Evolutionary conservation across 2,113 vertebrate species (phyloP), one percentile per base, ranked within the genome.

Genomic region (Nicator chloris): DNA sequence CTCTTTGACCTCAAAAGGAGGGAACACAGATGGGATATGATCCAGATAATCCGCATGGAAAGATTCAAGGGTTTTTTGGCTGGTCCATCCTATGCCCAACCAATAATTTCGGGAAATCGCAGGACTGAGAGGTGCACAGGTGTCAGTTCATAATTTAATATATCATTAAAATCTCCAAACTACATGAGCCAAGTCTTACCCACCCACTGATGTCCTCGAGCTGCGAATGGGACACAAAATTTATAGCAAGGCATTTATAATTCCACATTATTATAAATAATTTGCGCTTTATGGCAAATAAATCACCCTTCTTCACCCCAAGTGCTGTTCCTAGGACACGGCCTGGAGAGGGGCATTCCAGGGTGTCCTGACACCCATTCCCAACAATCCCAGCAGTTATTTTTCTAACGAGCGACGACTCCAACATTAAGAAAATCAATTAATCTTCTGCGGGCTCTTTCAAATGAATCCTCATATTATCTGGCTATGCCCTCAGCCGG

Each of bases 381-480:
- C 81, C 79, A 56, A 9, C 82, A 37, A 89, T 13, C 44, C 85
- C 78, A 65, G 71, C 50, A 11, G 81, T 78, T 94, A 49, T 95
- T 93, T 97, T 56, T 65, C 82, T 80, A 66, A 72, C 47, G 82
- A 95, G 61, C 14, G 1, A 93, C 39, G 76, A 31, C 47, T 59
- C 76, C 30, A 3, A 28, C 18, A 15, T 70, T 40, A 72, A 69
- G n/a, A n/a, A 78, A 88, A 88, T 94, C 91, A 70, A 96, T 97
- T 92, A 10, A 76, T 86, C 87, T 75, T 68, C 86, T 0, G 4
- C 7, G 39, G 7, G 9, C 89, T 59, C 88, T 92, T 23, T 22
- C 44, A 82, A 91, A 12, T 31, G 97, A 91, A 78, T 40, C 95
- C 88, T 64, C 39, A 47, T 89, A 88, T 84, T 94, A 96, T 91